Evolutionary conservation across 2,888 invertebrate species (phyloP).

Genomic region (Seladonia tumulorum): DNA sequence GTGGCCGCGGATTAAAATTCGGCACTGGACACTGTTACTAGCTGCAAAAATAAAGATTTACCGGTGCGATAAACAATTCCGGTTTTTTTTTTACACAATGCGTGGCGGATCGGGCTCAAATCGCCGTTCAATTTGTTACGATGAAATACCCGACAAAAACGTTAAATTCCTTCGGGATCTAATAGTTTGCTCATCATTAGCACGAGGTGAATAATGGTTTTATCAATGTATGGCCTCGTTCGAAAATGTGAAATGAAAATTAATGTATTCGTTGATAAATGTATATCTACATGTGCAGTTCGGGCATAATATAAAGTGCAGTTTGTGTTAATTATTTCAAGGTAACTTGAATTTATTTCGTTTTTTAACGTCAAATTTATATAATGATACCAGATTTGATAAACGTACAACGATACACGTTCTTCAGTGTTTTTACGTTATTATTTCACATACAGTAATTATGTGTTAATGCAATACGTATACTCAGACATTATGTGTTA

Average conservation of each 20-base stretch:
- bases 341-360: too few species aligned
- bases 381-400: too few species aligned
- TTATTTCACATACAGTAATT: too few species aligned
- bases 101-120: not conserved
- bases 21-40: not conserved
- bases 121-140: not conserved
- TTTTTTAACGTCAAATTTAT: too few species aligned
- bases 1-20: slow-evolving; percentile 18
- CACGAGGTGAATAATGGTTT: not conserved
- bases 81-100: not conserved
- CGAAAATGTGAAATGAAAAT: not conserved
- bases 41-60: not conserved
- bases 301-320: too few species aligned
- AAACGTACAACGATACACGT: too few species aligned
- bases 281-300: too few species aligned
- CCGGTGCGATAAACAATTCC: slow-evolving; percentile 4
- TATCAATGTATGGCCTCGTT: not conserved
- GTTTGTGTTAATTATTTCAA: too few species aligned
- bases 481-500: too few species aligned
- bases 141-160: not conserved
- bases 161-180: not conserved
- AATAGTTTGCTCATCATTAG: not conserved
- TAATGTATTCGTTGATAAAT: not conserved
- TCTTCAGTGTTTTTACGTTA: too few species aligned
- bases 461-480: too few species aligned